Evolutionary conservation across 2,113 vertebrate genomes (phyloP).

Genomic region (Dolichallabes microphthalmus): DNA sequence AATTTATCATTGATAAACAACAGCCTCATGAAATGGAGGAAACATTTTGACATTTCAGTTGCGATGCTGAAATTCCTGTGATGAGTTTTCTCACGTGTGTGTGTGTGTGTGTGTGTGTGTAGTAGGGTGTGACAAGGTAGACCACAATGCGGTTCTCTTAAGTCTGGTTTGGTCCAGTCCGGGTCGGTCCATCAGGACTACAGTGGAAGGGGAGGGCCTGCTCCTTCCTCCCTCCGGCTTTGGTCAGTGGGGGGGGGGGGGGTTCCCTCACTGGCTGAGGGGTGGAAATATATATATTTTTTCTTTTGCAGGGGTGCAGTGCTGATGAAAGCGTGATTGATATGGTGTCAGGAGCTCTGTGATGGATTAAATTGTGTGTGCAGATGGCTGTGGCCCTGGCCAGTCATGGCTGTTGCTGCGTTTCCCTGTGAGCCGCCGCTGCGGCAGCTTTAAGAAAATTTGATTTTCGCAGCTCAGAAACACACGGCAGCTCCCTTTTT

Average conservation of each 20-base stretch:
- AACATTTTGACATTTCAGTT: conserved; percentile 6
- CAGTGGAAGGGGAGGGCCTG: background rate
- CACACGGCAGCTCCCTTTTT: conserved; percentile 70
- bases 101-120: background rate
- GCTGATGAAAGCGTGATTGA: conserved; percentile 99
- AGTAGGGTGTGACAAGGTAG: background rate
- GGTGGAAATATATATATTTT: conserved; percentile 93
- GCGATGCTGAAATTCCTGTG: conserved; percentile 13
- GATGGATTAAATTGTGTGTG: conserved; percentile 99
- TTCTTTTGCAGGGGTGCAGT: conserved; percentile 68
- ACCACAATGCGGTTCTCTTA: background rate
- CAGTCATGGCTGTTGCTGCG: conserved; percentile 79
- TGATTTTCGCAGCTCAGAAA: conserved; percentile 84
- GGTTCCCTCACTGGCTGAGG: conserved; percentile 80
- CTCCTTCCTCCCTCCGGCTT: conserved; percentile 43
- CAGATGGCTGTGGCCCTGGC: conserved; percentile 83
- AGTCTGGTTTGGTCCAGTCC: conserved; percentile 26
- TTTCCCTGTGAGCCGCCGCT: conserved; percentile 72
- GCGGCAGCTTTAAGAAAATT: conserved; percentile 82
- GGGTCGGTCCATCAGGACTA: conserved; percentile 49
- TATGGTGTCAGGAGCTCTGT: conserved; percentile 90
- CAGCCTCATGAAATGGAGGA: background rate
- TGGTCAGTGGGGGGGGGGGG: conserved; percentile 66
- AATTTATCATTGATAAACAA: background rate
- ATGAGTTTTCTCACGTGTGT: conserved; percentile 21